Conservation (phyloP, 2,888 invertebrate genomes). For the Rugalucina vietnamica region DNA sequence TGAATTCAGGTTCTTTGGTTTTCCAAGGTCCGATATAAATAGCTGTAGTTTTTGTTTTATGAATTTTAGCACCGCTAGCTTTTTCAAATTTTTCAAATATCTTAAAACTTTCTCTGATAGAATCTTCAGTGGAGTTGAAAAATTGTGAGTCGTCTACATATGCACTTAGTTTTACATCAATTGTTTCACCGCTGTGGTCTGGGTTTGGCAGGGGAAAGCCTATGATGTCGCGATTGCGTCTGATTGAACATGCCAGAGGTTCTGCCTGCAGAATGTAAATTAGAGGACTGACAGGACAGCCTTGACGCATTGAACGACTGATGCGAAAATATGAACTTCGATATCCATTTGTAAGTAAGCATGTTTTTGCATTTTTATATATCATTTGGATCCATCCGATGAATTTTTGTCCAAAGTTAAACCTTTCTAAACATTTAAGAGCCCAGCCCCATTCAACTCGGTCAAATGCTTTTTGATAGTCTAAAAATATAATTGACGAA, state of each 20-base stretch:
- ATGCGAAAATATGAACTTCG: not conserved
- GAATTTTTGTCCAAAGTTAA: slow-evolving; percentile 10
- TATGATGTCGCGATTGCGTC: not conserved
- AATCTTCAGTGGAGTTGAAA: not conserved
- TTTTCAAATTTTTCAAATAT: not conserved
- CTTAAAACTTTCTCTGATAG: not conserved
- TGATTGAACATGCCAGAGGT: not conserved
- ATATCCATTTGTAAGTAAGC: not conserved
- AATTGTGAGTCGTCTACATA: not conserved
- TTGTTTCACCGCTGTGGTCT: not conserved
- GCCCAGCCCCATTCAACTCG: slow-evolving; percentile 15
- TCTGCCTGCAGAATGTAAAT: not conserved
- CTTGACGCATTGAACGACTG: not conserved
- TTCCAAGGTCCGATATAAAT: not conserved
- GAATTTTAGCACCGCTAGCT: not conserved
- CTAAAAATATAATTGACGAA: slow-evolving; percentile 9
- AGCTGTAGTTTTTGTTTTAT: not conserved
- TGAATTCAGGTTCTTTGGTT: not conserved
- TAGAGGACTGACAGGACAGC: not conserved
- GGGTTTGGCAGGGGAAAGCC: not conserved
- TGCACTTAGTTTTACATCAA: not conserved
- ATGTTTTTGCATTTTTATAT: not conserved
- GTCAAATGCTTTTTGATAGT: slow-evolving; percentile 20
- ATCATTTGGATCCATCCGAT: not conserved
- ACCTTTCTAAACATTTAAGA: not conserved